Evolutionary conservation across 2,888 invertebrate genomes (phyloP), one percentile per base, ranked within the genome.

Genomic region (Tribolium freemani): DNA sequence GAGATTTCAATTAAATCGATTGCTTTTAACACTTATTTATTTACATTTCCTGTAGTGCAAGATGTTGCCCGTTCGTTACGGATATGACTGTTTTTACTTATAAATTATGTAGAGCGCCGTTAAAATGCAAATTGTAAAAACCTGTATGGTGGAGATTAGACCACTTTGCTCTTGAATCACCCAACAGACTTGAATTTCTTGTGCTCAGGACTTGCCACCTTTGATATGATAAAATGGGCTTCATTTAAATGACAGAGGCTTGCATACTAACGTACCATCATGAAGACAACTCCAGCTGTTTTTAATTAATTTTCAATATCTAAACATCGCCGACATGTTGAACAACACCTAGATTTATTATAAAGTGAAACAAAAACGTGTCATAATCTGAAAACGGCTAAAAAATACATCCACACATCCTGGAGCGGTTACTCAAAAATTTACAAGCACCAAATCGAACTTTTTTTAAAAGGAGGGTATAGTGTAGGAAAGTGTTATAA

Each of bases 61-160:
- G 44, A 54, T 54, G 53, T 20, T 51, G 44, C 30, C 38, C 16
- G 10, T 53, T 54, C 53, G 60, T 64, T 64, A 50, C 61, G 61
- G 50, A 61, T 61, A 26, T 53, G 46, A 21, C 20, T 45, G 44
- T 66, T 66, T 66, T 66, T 45, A 45, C 53, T 44, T 50, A 16
- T 51, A 64, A 64, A 51, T 31, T 57, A 50, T 68, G 68, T 48
- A 20, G 26, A 51, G 30, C 57, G 69, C 74, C 72, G 74, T 74
- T 74, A 72, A 74, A 74, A 74, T 74, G 74, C 69, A 74, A 74
- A 74, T 74, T 11, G 16, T 66, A 58, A 74, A 74, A 74, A 74
- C 74, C 74, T 71, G 74, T 69, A 74, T 64, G 53, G 53, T 66
- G 51, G 63, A 48, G 48, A 58, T 38, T 66, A 21, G 50, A n/a